Base-by-base conservation (phyloP, 2,113 vertebrate genomes). In the Grus americana region DNA sequence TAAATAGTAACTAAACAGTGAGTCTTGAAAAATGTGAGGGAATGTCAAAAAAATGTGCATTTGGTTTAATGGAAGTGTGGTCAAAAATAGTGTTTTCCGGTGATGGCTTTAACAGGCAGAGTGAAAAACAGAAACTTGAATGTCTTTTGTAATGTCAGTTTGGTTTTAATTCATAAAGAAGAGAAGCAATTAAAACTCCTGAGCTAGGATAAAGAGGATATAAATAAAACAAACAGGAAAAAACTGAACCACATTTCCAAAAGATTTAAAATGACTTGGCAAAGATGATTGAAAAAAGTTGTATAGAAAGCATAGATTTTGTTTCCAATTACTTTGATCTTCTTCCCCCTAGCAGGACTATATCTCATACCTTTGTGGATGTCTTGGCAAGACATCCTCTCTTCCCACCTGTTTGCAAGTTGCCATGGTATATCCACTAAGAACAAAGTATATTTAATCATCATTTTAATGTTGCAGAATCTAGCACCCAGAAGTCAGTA, bases 1-100 rank as follows among this genome's bases (percentile, higher is more conserved):
- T 44, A 95, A 92, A 93, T 95, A 92, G 70, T 92, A 91, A 61
- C 44, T 81, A 75, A 90, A 61, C 34, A 90, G 42, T 34, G 24
- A 52, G 4, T 61, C 40, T 8, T 86, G 55, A 81, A 95, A 95
- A 91, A 78, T 67, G 32, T 36, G 57, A 93, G 24, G 54, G 30
- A 75, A 61, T 38, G 17, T 81, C 30, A 81, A 81, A 86, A 6
- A 93, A 92, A 75, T 68, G 65, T 8, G 19, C 30, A 42, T 89
- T 88, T 87, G 4, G n/a, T 81, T 93, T 92, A 92, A 89, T 79
- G 65, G 21, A 76, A 72, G 22, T 57, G 11, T 46, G 23, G 76
- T 81, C 40, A 94, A 91, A 96, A 91, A n/a, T 65, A 65, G 22
- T 71, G 14, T 66, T 88, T 90, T 88, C 38, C 3, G 1, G 34